phyloP scores from a whole-genome alignment of 2,797 vertebrate genomes.

The Enteromius fasciolatus region DNA sequence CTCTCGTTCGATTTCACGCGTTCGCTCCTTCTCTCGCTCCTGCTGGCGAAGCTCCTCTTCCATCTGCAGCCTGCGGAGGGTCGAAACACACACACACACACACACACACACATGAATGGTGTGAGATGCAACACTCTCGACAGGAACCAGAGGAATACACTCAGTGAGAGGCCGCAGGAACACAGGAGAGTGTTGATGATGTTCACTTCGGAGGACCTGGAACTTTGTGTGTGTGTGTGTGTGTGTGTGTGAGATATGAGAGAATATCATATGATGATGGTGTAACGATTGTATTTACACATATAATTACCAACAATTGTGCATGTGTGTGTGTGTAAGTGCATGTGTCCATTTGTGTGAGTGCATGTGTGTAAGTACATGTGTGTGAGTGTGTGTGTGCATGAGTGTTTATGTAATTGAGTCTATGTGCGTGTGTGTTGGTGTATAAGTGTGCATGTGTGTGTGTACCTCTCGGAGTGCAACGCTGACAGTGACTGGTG shows the following conservation, averaged over 20 bases:
- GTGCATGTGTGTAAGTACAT: neutral
- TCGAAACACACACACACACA: constrained; percentile 42
- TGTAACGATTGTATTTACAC: neutral
- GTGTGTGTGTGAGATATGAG: neutral
- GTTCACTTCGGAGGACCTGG: constrained; percentile 52
- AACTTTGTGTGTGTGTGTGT: constrained; percentile 13
- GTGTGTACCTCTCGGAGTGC: constrained; percentile 71
- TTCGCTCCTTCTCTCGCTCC: constrained; percentile 73
- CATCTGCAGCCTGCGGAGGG: constrained; percentile 86
- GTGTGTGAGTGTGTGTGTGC: neutral
- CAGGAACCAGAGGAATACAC: constrained; percentile 61
- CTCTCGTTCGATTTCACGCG: constrained; percentile 72
- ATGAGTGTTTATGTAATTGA: neutral
- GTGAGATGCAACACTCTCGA: constrained; percentile 65
- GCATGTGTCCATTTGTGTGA: neutral
- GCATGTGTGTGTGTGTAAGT: neutral
- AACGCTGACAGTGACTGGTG: constrained; percentile 76
- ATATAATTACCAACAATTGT: neutral
- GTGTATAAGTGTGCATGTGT: neutral
- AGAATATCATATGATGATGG: neutral
- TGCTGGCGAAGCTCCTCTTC: constrained; percentile 88
- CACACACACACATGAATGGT: constrained; percentile 46
- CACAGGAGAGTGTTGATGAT: constrained; percentile 59
- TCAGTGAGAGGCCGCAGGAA: constrained; percentile 56
- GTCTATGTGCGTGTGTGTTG: neutral